Conservation (phyloP, 2,888 invertebrate genomes). For the Philereme transversata region DNA sequence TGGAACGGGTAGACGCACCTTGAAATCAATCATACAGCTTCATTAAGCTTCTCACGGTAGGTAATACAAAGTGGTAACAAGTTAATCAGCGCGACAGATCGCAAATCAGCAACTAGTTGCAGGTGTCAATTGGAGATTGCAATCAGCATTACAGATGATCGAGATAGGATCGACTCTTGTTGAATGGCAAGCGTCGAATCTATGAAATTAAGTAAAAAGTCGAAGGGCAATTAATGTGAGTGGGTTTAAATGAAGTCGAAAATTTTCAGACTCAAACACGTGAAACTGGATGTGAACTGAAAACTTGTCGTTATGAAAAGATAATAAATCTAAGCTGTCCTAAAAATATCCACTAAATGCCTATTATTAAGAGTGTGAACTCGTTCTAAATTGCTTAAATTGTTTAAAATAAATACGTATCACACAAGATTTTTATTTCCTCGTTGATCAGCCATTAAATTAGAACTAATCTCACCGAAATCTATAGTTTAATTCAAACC, state of each 20-base stretch:
- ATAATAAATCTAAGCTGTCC: too few species aligned
- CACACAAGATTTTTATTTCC: neutral
- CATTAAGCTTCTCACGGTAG: constrained; percentile 26
- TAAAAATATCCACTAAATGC: too few species aligned
- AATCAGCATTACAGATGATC: constrained; percentile 51
- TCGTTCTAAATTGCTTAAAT: too few species aligned
- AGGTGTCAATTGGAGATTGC: constrained; percentile 48
- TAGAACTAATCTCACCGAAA: constrained; percentile 15
- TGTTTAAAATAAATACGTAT: too few species aligned
- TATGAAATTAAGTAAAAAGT: neutral
- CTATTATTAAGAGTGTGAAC: too few species aligned
- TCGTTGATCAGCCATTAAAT: constrained; percentile 8
- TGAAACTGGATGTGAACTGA: too few species aligned
- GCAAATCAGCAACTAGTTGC: constrained; percentile 34
- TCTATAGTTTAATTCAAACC: constrained; percentile 9
- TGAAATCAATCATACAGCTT: constrained; percentile 26
- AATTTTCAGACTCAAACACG: too few species aligned
- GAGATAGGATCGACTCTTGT: constrained; percentile 39
- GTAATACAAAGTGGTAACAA: constrained; percentile 32
- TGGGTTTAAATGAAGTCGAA: neutral
- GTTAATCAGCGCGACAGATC: constrained; percentile 33
- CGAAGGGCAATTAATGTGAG: neutral
- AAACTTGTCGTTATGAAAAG: too few species aligned
- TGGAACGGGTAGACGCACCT: constrained; percentile 20
- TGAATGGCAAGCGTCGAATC: constrained; percentile 10